Percentiles rank a stretch among this genome's conserved stretches.
Evolutionary conservation across 2,797 vertebrate genomes (phyloP).

Genomic region (Aratinga solstitialis): DNA sequence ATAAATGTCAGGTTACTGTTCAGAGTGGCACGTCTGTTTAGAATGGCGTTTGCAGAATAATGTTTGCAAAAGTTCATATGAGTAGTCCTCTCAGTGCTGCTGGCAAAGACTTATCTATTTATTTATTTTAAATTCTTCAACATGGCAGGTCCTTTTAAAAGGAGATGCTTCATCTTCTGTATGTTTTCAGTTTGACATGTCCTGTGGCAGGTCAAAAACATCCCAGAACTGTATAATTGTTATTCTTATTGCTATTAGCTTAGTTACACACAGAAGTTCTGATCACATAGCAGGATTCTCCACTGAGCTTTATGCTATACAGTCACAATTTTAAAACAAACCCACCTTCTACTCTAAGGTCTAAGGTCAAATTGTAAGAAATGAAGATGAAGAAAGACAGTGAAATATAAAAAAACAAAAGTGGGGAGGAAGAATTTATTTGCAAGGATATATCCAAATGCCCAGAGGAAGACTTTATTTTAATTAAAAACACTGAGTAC

Average conservation of each 20-base stretch:
- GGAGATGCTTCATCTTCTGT: background rate
- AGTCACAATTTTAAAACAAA: background rate
- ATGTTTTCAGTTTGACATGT: background rate
- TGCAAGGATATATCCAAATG: background rate
- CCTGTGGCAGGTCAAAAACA: background rate
- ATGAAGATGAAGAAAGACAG: background rate
- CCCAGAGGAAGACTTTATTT: background rate
- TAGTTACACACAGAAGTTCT: background rate
- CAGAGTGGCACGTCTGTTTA: constrained; percentile 47
- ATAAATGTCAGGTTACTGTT: constrained; percentile 76
- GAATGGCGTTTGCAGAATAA: constrained; percentile 70
- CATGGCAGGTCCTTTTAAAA: background rate
- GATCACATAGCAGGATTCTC: background rate
- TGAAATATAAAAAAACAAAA: background rate
- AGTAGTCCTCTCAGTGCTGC: constrained; percentile 22
- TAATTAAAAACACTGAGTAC: constrained; percentile 25
- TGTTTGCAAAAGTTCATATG: constrained; percentile 64
- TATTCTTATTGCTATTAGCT: background rate
- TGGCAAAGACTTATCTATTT: background rate
- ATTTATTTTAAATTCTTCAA: background rate
- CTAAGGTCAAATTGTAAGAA: background rate
- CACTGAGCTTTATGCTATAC: background rate
- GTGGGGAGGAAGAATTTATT: background rate
- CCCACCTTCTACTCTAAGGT: background rate
- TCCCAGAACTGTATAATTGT: background rate